Percentiles rank a stretch among this genome's conserved stretches.
phyloP scores from a whole-genome alignment of 2,113 vertebrate genomes.

The Paramormyrops kingsleyae region DNA sequence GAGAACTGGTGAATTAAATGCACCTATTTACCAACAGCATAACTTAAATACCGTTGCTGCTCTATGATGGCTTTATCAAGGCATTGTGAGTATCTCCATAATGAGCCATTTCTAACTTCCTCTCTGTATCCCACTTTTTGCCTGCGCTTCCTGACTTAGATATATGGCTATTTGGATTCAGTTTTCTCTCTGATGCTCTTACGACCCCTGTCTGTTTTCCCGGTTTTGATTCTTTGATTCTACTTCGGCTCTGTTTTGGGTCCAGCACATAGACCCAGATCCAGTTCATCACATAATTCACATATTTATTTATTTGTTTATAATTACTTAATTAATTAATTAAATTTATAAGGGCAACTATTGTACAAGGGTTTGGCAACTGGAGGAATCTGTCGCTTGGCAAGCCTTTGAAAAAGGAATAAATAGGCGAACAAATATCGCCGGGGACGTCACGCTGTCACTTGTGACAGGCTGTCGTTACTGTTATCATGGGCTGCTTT shows the following conservation, averaged over 20 bases:
- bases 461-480: conserved; percentile 4
- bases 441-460: neutral
- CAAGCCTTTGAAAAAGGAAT: neutral
- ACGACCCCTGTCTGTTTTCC: neutral
- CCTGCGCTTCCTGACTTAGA: neutral
- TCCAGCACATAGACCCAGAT: neutral
- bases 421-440: neutral
- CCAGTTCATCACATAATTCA: neutral
- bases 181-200: neutral
- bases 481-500: neutral
- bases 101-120: neutral
- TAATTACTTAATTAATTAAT: neutral
- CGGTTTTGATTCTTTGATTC: neutral
- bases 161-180: neutral
- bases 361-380: neutral
- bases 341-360: neutral
- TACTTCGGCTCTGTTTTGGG: neutral
- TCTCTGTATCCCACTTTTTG: neutral
- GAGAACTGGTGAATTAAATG: neutral
- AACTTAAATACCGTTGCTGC: neutral
- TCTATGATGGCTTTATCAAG: neutral
- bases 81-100: neutral
- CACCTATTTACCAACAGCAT: neutral
- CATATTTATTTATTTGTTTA: neutral
- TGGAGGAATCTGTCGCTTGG: neutral